Percentiles rank a stretch among this genome's conserved stretches.
These are phyloP conservation scores for Cryptocephalus primarius DNA, from an alignment of 2,888 invertebrate species.

Conservation along the genomic window DNA sequence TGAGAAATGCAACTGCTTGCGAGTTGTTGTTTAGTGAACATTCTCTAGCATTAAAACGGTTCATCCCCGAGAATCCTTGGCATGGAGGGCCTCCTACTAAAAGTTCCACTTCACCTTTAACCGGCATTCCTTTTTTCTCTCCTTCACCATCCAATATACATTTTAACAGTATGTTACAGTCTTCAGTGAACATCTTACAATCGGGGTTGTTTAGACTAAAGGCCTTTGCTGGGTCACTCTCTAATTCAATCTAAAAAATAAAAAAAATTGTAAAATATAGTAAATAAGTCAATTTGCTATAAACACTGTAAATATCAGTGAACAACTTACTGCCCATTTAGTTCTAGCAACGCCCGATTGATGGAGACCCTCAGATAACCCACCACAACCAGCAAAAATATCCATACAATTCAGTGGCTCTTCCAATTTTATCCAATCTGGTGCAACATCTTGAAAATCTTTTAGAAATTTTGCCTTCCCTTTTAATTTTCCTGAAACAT, in stretches of 20 bases:
- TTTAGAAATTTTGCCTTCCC: conserved; percentile 29
- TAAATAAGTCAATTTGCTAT: background rate
- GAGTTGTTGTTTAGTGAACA: conserved; percentile 82
- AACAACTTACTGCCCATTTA: conserved; percentile 53
- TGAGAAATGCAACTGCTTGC: conserved; percentile 67
- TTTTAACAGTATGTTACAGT: conserved; percentile 63
- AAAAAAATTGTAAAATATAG: background rate
- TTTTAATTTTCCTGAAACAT: background rate
- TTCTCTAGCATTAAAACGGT: conserved; percentile 72
- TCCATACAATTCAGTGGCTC: conserved; percentile 58
- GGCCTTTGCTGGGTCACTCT: conserved; percentile 67
- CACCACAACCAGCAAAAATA: conserved; percentile 81
- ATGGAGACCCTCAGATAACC: conserved; percentile 63
- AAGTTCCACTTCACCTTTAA: conserved; percentile 71
- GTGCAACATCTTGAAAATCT: conserved; percentile 20
- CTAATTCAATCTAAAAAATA: conserved; percentile 51
- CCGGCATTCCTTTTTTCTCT: conserved; percentile 42
- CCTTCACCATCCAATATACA: conserved; percentile 51
- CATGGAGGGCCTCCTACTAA: conserved; percentile 82
- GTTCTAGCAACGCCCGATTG: conserved; percentile 58
- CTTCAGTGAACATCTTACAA: conserved; percentile 67
- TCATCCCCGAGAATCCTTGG: conserved; percentile 86
- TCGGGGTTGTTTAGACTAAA: conserved; percentile 65
- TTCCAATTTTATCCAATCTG: conserved; percentile 32
- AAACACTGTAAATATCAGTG: background rate